phyloP scores from a whole-genome alignment of 2,113 vertebrate genomes.

The Acanthochromis polyacanthus region DNA sequence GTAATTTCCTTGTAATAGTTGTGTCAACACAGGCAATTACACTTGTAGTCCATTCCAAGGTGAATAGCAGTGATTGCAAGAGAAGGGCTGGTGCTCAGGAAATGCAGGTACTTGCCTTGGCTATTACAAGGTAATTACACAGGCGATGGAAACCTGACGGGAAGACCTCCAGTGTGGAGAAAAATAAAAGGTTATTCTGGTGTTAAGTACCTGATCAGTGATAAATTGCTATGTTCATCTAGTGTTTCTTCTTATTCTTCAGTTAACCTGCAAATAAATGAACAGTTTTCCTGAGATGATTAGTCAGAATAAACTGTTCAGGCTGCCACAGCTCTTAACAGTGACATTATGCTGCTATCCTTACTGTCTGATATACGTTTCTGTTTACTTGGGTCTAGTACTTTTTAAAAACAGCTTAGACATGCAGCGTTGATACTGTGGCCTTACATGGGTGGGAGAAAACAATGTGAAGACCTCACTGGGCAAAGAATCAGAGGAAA shows the following conservation, averaged over 20 bases:
- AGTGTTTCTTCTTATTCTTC: constrained; percentile 32
- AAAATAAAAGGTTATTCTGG: constrained; percentile 52
- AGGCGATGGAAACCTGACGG: constrained; percentile 64
- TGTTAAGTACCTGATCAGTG: constrained; percentile 56
- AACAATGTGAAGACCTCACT: too few species aligned
- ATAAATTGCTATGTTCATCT: constrained; percentile 27
- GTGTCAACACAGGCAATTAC: constrained; percentile 78
- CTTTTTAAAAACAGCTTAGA: too few species aligned
- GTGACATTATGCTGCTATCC: neutral
- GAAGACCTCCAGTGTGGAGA: constrained; percentile 54
- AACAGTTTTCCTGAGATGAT: too few species aligned
- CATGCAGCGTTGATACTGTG: too few species aligned
- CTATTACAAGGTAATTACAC: constrained; percentile 77
- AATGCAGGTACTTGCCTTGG: constrained; percentile 69
- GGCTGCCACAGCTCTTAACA: too few species aligned
- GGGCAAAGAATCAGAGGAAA: too few species aligned
- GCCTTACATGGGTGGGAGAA: too few species aligned
- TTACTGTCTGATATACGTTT: too few species aligned
- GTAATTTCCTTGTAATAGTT: constrained; percentile 77
- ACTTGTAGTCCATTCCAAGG: constrained; percentile 62
- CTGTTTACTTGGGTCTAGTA: too few species aligned
- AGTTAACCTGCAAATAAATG: neutral
- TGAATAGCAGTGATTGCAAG: constrained; percentile 68
- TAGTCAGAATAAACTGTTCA: neutral
- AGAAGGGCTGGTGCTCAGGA: constrained; percentile 61